Base-by-base conservation (phyloP, 1,140 invertebrate species). In the Drosophila navojoa region DNA sequence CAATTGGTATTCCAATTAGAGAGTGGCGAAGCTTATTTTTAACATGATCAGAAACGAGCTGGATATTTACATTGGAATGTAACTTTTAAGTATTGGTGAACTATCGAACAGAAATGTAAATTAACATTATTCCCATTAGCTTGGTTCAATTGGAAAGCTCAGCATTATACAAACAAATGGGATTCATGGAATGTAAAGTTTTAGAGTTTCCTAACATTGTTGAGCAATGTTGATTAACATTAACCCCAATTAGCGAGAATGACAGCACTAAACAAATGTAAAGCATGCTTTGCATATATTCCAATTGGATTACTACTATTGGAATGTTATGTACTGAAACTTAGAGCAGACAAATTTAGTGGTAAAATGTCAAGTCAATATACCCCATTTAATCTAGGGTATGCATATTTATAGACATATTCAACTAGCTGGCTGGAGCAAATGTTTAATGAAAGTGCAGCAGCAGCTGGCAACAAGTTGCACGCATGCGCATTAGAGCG, bases 391-490 rank as follows among this genome's bases (percentile, higher is more conserved):
- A 4, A 2, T 2, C 2, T 19, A 32, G 47, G 10, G 62, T 60
- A 38, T 45, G 11, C 22, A 44, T 9, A 45, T 10, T 54, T 42
- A 55, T 47, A 66, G 25, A 67, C 55, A 62, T 54, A 70, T 70
- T 61, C 50, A 54, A 27, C n/a, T 25, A 44, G 25, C 54, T 59
- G 45, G 45, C 38, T 54, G 32, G 10, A n/a, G 13, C 55, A 32
- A 38, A 40, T 50, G 32, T 74, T 58, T 73, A 84, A 84, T 80
- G 80, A 84, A 84, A 84, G 80, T 84, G 81, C 80, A 79, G 27
- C 64, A 49, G 73, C 78, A 63, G 59, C 76, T 61, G 73, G 63
- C 81, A 84, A 84, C 81, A 85, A 86, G 82, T 81, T 86, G 82
- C 81, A 86, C 77, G 81, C 76, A 71, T 70, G 81, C 58, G 75